phyloP scores from a whole-genome alignment of 2,888 invertebrate genomes.

The Euplexia lucipara region DNA sequence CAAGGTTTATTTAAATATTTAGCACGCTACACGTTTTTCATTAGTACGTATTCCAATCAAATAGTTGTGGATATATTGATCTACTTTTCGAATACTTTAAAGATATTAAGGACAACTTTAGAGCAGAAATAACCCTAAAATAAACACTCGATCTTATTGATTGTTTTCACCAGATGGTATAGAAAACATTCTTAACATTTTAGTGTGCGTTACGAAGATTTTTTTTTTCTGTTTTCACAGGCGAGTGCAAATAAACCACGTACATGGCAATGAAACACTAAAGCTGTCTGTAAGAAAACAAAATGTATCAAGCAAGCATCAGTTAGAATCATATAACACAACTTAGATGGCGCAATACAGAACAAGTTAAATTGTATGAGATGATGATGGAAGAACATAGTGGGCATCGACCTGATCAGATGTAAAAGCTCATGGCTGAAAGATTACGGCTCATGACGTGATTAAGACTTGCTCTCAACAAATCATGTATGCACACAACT shows the following conservation, averaged over 20 bases:
- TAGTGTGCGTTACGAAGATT: slow-evolving; percentile 62
- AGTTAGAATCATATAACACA: slow-evolving; percentile 73
- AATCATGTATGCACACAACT: slow-evolving; percentile 81
- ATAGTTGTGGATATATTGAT: slow-evolving; percentile 17
- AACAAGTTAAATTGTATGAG: slow-evolving; percentile 66
- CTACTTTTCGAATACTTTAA: slow-evolving; percentile 17
- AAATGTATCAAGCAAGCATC: slow-evolving; percentile 77
- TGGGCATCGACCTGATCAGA: slow-evolving; percentile 70
- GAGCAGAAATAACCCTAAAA: slow-evolving; percentile 18
- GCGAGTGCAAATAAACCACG: slow-evolving; percentile 70
- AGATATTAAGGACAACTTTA: slow-evolving; percentile 30
- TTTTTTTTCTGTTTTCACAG: slow-evolving; percentile 60
- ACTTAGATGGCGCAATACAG: slow-evolving; percentile 68
- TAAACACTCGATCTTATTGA: slow-evolving; percentile 22
- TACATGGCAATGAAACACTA: slow-evolving; percentile 70
- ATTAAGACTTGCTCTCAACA: slow-evolving; percentile 78
- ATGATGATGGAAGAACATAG: slow-evolving; percentile 68
- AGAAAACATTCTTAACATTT: slow-evolving; percentile 55
- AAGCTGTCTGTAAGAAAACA: slow-evolving; percentile 71
- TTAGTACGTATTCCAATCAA: slow-evolving; percentile 14
- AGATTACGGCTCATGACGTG: slow-evolving; percentile 80
- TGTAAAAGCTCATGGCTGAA: slow-evolving; percentile 78
- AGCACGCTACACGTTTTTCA: slow-evolving; percentile 42
- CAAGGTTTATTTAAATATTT: slow-evolving; percentile 55
- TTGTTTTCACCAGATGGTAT: slow-evolving; percentile 40